Base-by-base conservation (phyloP, 2,797 vertebrate genomes). In the Tragelaphus oryx region DNA sequence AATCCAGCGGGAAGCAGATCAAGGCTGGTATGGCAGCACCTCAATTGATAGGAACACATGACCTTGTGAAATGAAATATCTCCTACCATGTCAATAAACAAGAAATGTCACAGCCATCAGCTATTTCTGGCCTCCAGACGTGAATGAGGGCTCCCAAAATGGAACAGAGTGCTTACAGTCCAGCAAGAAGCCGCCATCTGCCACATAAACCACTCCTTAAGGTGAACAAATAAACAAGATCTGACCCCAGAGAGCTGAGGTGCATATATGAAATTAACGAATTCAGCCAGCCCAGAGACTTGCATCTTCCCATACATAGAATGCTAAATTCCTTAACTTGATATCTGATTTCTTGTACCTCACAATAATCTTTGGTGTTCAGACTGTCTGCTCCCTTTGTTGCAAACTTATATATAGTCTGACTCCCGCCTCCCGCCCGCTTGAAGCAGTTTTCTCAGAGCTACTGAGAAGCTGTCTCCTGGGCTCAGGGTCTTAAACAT, bases 371-470 rank as follows among this genome's bases (percentile, higher is more conserved):
- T 68, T 68, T 3, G 1, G 65, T 22, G 65, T 68, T 68, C 65
- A 37, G 65, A 68, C 33, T 37, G 18, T 9, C 65, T 68, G 5
- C 18, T 68, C 18, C 18, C 10, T 37, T 68, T 37, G 65, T 68
- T 37, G 65, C 18, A 68, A 37, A 68, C 18, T 37, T 68, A 12
- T 12, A 22, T 37, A 68, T 37, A 6, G 18, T 22, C 65, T 68
- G 65, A 68, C 65, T 22, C 1, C 18, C 9, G 0, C 0, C 9
- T 37, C 65, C 65, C 37, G 33, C 33, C 65, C 5, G 1, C n/a
- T 37, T 68, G 65, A 20, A 68, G 65, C 65, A 37, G 65, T 37
- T 37, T 68, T 68, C 33, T 68, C 65, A 68, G 65, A 37, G 33
- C 33, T 68, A 68, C 65, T 37, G 65, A 68, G 33, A 37, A 68